phyloP scores from a whole-genome alignment of 35 echinoderm and acorn worm genomes.

The Ptychodera flava region DNA sequence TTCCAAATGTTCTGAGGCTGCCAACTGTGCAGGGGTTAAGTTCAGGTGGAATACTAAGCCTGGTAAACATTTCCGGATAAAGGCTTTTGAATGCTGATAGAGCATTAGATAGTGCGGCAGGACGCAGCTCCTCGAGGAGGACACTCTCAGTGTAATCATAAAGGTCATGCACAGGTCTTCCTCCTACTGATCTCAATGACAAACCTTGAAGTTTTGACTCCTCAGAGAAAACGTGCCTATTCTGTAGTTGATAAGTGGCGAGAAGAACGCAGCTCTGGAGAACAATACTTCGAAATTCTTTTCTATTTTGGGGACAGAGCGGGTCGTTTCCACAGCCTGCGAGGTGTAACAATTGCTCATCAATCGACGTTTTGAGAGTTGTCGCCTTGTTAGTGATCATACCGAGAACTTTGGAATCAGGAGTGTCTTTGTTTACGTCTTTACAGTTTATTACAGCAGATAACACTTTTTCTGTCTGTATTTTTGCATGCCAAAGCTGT shows the following conservation, averaged over 20 bases:
- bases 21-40: too few relatives aligned
- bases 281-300: background rate
- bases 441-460: background rate
- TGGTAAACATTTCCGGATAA: too few relatives aligned
- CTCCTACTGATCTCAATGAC: too few relatives aligned
- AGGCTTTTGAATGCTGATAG: too few relatives aligned
- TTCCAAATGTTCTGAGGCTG: too few relatives aligned
- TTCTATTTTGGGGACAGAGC: background rate
- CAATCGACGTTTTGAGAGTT: background rate
- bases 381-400: background rate
- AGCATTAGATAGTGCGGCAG: too few relatives aligned
- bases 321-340: background rate
- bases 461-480: background rate
- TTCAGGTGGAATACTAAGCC: too few relatives aligned
- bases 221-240: too few relatives aligned
- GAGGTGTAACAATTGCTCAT: background rate
- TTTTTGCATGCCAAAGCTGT: background rate
- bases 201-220: too few relatives aligned
- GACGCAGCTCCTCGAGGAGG: too few relatives aligned
- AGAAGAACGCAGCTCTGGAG: background rate
- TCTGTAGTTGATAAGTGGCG: background rate
- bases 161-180: too few relatives aligned
- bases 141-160: too few relatives aligned
- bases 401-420: background rate
- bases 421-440: background rate